Percentiles rank a stretch among this genome's conserved stretches.
These are phyloP conservation scores for Alosa sapidissima DNA, from an alignment of 2,797 vertebrate species.

Conservation along the genomic window DNA sequence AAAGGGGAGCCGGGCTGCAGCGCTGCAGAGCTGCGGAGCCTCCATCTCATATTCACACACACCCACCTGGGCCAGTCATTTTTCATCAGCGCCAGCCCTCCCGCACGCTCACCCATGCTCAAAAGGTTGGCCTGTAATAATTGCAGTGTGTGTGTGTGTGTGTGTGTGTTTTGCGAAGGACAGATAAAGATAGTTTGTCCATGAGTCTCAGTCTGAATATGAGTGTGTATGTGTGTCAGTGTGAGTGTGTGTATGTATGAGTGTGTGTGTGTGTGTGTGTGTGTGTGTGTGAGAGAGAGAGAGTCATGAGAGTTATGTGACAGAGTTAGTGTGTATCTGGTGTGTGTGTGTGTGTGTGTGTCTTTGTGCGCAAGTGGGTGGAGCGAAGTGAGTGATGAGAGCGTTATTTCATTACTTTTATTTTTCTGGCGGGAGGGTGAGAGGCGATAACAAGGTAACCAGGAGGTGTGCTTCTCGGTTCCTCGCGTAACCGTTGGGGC, in stretches of 20 bases:
- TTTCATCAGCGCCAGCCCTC: slow-evolving; percentile 24
- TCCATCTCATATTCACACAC: slow-evolving; percentile 31
- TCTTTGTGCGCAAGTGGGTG: not conserved
- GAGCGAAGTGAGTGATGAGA: not conserved
- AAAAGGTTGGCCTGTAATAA: slow-evolving; percentile 26
- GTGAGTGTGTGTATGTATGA: not conserved
- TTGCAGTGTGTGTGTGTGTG: not conserved
- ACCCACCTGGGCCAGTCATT: slow-evolving; percentile 38
- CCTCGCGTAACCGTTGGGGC: not conserved
- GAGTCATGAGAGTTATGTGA: not conserved
- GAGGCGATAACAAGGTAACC: slow-evolving; percentile 38
- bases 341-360: not conserved
- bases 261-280: not conserved
- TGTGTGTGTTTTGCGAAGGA: no score
- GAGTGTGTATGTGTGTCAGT: no score
- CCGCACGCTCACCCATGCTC: slow-evolving; percentile 20
- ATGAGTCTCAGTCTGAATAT: no score
- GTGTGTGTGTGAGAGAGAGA: not conserved
- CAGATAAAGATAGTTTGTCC: no score
- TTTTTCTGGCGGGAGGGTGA: not conserved
- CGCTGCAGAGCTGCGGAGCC: not conserved
- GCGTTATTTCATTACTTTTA: not conserved
- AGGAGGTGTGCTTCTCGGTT: slow-evolving; percentile 23
- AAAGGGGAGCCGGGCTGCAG: not conserved
- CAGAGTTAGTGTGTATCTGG: not conserved